These are phyloP conservation scores for Ispidina lecontei DNA, from an alignment of 2,797 vertebrate species.

Conservation along the genomic window DNA sequence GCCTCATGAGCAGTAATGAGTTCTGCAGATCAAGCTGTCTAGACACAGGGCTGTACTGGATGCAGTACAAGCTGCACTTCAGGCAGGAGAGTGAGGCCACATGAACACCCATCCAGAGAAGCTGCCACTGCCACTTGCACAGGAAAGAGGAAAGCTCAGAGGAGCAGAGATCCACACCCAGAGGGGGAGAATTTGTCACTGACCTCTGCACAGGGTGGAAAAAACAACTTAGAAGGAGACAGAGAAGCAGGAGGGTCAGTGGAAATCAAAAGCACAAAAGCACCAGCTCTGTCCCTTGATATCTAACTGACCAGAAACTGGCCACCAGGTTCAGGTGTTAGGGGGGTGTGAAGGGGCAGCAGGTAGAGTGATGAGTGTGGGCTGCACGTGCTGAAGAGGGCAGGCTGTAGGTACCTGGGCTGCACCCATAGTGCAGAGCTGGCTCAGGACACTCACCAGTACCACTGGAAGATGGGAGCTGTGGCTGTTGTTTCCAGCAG, in stretches of 20 bases:
- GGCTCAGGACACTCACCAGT: not conserved
- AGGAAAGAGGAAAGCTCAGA: not conserved
- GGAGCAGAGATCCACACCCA: not conserved
- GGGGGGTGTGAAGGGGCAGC: no score
- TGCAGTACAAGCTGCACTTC: no score
- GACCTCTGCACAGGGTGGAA: not conserved
- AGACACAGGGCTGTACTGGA: not conserved
- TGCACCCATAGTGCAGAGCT: no score
- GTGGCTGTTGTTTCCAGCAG: not conserved
- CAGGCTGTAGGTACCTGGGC: no score
- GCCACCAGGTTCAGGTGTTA: not conserved
- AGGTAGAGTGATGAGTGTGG: rapidly evolving
- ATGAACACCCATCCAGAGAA: not conserved
- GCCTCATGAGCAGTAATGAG: not conserved
- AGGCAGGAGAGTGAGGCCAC: not conserved
- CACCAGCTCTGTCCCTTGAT: not conserved
- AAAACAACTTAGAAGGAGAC: not conserved
- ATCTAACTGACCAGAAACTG: not conserved
- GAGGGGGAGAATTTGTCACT: not conserved
- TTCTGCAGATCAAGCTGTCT: not conserved
- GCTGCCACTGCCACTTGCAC: not conserved
- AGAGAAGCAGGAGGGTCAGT: not conserved
- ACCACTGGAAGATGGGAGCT: rapidly evolving
- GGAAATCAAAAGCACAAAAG: not conserved
- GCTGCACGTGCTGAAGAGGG: not conserved